These are phyloP conservation scores for Bicyclus anynana DNA, from an alignment of 1,140 invertebrate genomes.

Conservation along the genomic window DNA sequence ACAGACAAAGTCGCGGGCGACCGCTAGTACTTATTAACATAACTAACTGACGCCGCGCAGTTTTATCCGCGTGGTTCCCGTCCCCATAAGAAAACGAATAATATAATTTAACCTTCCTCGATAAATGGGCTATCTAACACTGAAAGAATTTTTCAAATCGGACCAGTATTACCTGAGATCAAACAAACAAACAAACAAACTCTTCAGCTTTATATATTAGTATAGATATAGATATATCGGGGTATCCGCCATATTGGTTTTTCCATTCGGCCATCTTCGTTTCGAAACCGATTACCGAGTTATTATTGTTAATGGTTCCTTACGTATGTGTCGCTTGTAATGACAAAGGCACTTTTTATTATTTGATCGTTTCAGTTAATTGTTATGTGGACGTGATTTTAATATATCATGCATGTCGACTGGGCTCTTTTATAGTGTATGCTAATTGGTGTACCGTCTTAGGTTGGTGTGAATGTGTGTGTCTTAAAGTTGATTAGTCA, in stretches of 20 bases:
- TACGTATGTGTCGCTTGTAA: conserved; percentile 51
- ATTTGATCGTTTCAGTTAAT: conserved; percentile 73
- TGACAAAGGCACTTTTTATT: conserved; percentile 73
- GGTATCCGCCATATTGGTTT: conserved; percentile 40
- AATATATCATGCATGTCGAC: conserved; percentile 70
- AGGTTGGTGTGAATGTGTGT: conserved; percentile 20
- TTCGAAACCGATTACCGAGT: conserved; percentile 33
- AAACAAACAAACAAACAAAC: too few species aligned
- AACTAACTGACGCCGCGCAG: too few species aligned
- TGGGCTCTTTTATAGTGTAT: conserved; percentile 64
- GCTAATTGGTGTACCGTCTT: conserved; percentile 53
- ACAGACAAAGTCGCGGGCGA: too few species aligned
- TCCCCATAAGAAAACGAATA: too few species aligned
- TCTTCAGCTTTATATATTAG: not conserved
- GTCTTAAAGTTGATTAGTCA: not conserved
- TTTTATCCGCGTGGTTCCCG: too few species aligned
- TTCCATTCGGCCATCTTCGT: conserved; percentile 36
- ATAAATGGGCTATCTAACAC: too few species aligned
- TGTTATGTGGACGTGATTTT: conserved; percentile 71
- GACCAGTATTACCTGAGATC: too few species aligned
- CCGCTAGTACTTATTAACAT: too few species aligned
- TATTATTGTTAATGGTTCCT: conserved; percentile 55
- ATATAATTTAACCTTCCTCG: too few species aligned
- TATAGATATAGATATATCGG: not conserved
- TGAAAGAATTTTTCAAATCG: too few species aligned